Evolutionary conservation across 2,797 vertebrate genomes (phyloP), one percentile per base, ranked within the genome.

Genomic region (Sebastes hubbsi): DNA sequence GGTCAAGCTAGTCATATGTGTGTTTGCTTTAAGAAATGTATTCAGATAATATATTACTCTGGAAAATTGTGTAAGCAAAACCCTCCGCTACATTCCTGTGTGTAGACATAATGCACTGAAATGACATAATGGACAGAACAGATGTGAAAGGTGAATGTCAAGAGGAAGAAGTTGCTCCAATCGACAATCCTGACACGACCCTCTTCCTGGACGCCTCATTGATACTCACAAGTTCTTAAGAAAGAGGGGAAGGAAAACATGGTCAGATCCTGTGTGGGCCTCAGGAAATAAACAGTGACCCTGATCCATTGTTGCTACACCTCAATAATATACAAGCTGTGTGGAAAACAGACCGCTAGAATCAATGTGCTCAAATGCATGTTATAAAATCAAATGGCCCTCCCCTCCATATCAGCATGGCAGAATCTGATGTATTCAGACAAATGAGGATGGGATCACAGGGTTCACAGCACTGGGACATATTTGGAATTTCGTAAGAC

Each of bases 271-370:
- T 89, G 86, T 71, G 30, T 52, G 72, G 68, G 79, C 46, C 73
- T 81, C 58, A 56, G 88, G 87, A 93, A 85, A 79, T 70, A 62
- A 83, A 60, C 85, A 65, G 24, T 67, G 68, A 89, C 81, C 83
- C 71, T 14, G n/a, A 82, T 68, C 83, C 58, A 92, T 92, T 94
- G 91, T 94, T 83, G 55, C 55, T 59, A 22, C 49, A 58, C 60
- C 69, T 75, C 55, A 82, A 83, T 74, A 81, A 86, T 75, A 85
- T 66, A 88, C 78, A 84, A 68, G 34, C 38, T 12, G 38, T 14
- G 24, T n/a, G 12, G 52, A 60, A 70, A 52, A 38, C 56, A 58
- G 72, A 56, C 30, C 3, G 14, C 5, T 54, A 20, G 32, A 76
- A 83, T 88, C 72, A 82, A 68, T 71, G 72, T 2, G n/a, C 27